Conservation (phyloP, 2,888 invertebrate species). For the Auanema freiburgensis region DNA sequence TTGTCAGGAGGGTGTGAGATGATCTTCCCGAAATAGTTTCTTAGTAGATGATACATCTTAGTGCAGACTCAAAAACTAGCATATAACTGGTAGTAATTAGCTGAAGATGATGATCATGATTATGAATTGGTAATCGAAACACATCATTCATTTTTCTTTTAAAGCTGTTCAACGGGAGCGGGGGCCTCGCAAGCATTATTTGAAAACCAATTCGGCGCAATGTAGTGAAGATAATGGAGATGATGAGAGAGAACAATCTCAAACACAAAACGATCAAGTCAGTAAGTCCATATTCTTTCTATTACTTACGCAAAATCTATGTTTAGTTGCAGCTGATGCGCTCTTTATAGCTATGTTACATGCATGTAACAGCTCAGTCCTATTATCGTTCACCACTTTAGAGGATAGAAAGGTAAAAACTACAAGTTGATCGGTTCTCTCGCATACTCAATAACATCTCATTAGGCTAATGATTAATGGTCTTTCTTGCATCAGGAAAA, state of each 20-base stretch:
- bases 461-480: too few relatives aligned
- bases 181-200: slow-evolving; percentile 70
- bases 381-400: slow-evolving; percentile 25
- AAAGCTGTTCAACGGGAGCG: slow-evolving; percentile 82
- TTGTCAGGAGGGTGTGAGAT: background rate
- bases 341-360: slow-evolving; percentile 23
- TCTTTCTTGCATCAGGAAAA: too few relatives aligned
- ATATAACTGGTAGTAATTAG: background rate
- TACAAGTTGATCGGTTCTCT: slow-evolving; percentile 13
- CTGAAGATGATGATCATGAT: background rate
- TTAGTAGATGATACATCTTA: background rate
- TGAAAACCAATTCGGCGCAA: background rate
- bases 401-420: slow-evolving; percentile 8
- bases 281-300: background rate
- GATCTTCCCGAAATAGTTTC: slow-evolving; percentile 1
- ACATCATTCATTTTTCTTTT: slow-evolving; percentile 9
- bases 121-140: too few relatives aligned
- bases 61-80: background rate
- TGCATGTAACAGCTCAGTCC: slow-evolving; percentile 16
- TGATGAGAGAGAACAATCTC: background rate
- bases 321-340: slow-evolving; percentile 25
- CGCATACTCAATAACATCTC: too few relatives aligned
- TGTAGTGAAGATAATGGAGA: slow-evolving; percentile 1
- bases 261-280: slow-evolving; percentile 3
- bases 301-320: background rate